phyloP scores from a whole-genome alignment of 2,888 invertebrate species.

The Amblyjoppa fuscipennis region DNA sequence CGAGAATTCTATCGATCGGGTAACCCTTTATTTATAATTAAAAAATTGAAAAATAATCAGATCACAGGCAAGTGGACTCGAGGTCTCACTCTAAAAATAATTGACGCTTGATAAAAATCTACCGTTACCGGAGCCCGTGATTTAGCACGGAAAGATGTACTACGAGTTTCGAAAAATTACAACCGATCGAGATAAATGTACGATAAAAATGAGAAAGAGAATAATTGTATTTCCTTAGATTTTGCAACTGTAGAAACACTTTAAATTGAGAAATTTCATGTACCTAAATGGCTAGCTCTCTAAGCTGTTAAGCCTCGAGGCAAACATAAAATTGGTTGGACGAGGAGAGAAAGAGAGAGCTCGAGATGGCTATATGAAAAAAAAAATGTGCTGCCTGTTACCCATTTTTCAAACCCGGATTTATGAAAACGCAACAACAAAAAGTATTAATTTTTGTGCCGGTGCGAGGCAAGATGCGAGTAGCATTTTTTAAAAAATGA shows the following conservation, averaged over 20 bases:
- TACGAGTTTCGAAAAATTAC: conserved; percentile 33
- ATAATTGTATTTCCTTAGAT: conserved; percentile 66
- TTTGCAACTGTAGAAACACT: conserved; percentile 64
- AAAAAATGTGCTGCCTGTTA: not conserved
- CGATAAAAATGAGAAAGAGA: conserved; percentile 46
- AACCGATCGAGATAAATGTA: conserved; percentile 50
- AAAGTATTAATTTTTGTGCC: conserved; percentile 1
- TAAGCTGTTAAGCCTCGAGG: conserved; percentile 15
- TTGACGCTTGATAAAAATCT: conserved; percentile 33
- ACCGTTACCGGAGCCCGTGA: conserved; percentile 29
- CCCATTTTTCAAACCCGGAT: not conserved
- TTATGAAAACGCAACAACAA: conserved; percentile 1
- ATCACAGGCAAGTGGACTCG: conserved; percentile 5
- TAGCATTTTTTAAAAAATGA: conserved; percentile 16
- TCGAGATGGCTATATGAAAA: not conserved
- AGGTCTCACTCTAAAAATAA: conserved; percentile 29
- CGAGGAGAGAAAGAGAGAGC: not conserved
- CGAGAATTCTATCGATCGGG: conserved; percentile 29
- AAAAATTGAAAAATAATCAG: not conserved
- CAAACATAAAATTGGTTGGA: conserved; percentile 5
- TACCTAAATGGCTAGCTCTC: conserved; percentile 52
- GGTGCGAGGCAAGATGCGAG: not conserved
- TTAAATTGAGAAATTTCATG: conserved; percentile 50
- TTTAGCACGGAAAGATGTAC: conserved; percentile 15
- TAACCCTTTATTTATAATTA: conserved; percentile 5